Base-by-base conservation (phyloP, 2,797 vertebrate species). In the Catostomus latipinnis region DNA sequence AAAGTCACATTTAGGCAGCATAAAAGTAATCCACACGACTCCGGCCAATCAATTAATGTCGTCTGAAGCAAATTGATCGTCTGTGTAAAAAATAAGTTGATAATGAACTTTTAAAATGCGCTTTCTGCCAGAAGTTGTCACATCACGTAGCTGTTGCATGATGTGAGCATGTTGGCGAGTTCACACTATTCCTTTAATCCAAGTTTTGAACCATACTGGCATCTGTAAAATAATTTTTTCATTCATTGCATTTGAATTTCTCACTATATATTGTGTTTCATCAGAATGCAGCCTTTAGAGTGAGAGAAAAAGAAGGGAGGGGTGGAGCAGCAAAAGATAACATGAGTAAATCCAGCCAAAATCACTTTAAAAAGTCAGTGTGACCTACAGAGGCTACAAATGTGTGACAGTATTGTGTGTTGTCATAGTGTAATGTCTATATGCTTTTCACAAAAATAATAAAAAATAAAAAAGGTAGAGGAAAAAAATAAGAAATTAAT, bases 291-390 rank as follows among this genome's bases (percentile, higher is more conserved):
- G 74, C 74, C 60, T 53, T 14, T 56, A 71, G 50, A 57, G 71
- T 34, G 52, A 34, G 34, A 34, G 34, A 34, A 34, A 34, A 34
- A 34, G 34, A 34, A 34, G 34, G 3, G 34, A 76, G 3, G 48
- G 34, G 58, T 43, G 71, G 78, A 77, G 43, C 6, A 76, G 66
- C 63, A 70, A 75, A 71, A 83, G 69, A 69, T 70, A 82, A 63
- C 76, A 75, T 79, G 87, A 89, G 89, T 87, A 81, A 90, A 34
- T 34, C 34, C 34, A 34, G 34, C 34, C 34, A 34, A 34, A 34
- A 84, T 84, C 60, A 58, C 75, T 78, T 57, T 66, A 72, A 80
- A 22, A 73, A 75, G 70, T 22, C 69, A 76, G 22, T 65, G 67
- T 75, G 72, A 83, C 77, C 82, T 80, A 73, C 53, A 67, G 78